phyloP scores from a whole-genome alignment of 2,888 invertebrate species.

The Stenurella melanura region DNA sequence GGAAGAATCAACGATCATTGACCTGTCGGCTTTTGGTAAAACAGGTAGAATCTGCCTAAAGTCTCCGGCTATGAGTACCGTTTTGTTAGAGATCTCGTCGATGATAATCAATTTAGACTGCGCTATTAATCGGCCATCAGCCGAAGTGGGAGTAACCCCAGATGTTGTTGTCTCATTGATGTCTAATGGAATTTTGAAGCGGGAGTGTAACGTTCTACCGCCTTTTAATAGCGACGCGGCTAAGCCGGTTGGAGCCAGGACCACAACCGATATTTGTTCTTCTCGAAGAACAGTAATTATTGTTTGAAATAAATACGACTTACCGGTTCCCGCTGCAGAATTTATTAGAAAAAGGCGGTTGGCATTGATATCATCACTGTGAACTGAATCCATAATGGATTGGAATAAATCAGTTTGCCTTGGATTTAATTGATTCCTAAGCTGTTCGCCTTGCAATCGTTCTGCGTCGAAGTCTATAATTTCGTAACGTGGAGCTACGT shows the following conservation, averaged over 20 bases:
- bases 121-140: neutral
- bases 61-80: constrained; percentile 43
- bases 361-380: neutral
- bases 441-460: neutral
- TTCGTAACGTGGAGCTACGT: neutral
- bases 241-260: neutral
- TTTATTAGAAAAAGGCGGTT: neutral
- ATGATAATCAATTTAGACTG: neutral
- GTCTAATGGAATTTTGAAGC: neutral
- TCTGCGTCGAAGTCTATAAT: neutral
- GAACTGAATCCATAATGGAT: neutral
- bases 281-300: neutral
- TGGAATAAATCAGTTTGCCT: neutral
- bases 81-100: constrained; percentile 26
- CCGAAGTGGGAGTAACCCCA: neutral
- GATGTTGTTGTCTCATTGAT: neutral
- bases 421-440: neutral
- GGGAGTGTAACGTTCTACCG: constrained; percentile 16
- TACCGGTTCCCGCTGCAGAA: neutral
- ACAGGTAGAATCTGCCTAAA: constrained; percentile 46
- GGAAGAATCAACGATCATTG: constrained; percentile 43
- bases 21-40: constrained; percentile 24
- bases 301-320: constrained; percentile 20
- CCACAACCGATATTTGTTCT: neutral
- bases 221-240: constrained; percentile 7